These are phyloP conservation scores for Falco naumanni DNA, from an alignment of 2,797 vertebrate genomes.

Conservation along the genomic window DNA sequence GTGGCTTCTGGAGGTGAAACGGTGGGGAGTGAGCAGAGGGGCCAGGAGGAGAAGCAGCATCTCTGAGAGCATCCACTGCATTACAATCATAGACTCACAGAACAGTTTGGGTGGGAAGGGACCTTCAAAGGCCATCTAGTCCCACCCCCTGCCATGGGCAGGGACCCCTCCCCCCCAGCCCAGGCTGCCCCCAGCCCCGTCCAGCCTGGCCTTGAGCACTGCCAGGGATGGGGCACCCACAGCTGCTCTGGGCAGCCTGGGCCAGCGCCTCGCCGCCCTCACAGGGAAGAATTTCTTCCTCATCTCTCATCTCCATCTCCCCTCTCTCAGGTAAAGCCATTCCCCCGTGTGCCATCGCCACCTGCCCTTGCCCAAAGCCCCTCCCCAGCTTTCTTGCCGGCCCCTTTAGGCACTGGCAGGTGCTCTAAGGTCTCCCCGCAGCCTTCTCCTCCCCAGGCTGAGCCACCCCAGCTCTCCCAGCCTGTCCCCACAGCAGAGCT, in stretches of 20 bases:
- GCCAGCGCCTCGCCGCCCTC: rapidly evolving
- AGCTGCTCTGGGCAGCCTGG: too few relatives aligned
- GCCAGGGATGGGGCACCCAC: too few relatives aligned
- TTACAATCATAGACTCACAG: background rate
- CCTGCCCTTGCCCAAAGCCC: too few relatives aligned
- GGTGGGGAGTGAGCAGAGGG: background rate
- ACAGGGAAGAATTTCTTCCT: too few relatives aligned
- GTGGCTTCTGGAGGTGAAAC: background rate
- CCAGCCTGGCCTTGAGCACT: too few relatives aligned
- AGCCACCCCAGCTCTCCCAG: background rate
- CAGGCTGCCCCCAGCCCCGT: too few relatives aligned
- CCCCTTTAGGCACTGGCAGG: background rate
- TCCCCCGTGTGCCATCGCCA: too few relatives aligned
- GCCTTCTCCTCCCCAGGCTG: background rate
- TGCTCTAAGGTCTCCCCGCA: rapidly evolving
- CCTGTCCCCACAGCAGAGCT: rapidly evolving
- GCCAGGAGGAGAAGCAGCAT: background rate
- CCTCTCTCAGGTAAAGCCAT: background rate
- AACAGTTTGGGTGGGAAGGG: background rate
- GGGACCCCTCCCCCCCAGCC: background rate
- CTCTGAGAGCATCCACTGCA: background rate
- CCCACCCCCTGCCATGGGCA: rapidly evolving
- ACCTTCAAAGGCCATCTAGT: rapidly evolving
- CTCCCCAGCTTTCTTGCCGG: background rate
- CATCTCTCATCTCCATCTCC: too few relatives aligned